Evolutionary conservation across 2,797 vertebrate species (phyloP).

Genomic region (Ctenopoma kingsleyae): DNA sequence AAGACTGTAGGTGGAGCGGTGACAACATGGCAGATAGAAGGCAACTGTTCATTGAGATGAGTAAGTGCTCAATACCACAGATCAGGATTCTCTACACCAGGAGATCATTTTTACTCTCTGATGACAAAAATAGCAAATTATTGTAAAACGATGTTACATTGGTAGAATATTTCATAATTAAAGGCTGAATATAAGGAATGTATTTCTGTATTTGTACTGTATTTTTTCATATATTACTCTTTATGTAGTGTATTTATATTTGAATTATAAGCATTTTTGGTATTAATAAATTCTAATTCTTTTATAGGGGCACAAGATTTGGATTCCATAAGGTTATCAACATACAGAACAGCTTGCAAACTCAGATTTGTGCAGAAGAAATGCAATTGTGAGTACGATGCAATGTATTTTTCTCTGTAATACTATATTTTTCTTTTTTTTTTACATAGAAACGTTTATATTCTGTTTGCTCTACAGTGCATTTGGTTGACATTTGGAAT

Average conservation of each 20-base stretch:
- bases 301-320: conserved; percentile 95
- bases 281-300: conserved; percentile 17
- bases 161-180: background rate
- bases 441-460: background rate
- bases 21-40: conserved; percentile 99
- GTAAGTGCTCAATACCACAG: conserved; percentile 87
- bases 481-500: conserved; percentile 99
- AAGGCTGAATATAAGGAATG: background rate
- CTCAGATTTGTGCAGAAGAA: conserved; percentile 99
- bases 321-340: conserved; percentile 98
- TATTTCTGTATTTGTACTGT: background rate
- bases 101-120: conserved; percentile 43
- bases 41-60: conserved; percentile 99
- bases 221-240: background rate
- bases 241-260: conserved; percentile 1
- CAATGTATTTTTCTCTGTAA: background rate
- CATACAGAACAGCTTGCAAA: conserved; percentile 98
- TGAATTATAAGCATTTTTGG: background rate
- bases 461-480: conserved; percentile 84
- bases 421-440: background rate
- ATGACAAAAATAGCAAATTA: conserved; percentile 51
- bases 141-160: background rate
- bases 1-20: conserved; percentile 91
- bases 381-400: conserved; percentile 93
- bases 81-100: conserved; percentile 42